Base-by-base conservation (phyloP, 2,888 invertebrate genomes). In the Pseudanteris insignis region DNA sequence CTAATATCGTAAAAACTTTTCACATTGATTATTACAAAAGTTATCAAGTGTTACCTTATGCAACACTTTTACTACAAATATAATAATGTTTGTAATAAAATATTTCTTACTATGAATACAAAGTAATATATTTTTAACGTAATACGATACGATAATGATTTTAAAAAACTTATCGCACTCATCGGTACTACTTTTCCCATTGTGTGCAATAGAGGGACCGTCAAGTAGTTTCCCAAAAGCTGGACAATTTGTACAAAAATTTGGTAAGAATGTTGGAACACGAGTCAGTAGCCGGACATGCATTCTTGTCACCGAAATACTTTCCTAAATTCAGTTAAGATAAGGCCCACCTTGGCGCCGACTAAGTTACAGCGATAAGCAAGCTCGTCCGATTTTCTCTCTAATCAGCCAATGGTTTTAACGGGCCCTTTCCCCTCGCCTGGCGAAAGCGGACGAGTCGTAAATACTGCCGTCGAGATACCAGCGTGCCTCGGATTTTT, bases 321-420 rank as follows among this genome's bases (percentile, higher is more conserved):
- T 75, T 73, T 73, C 67, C 69, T 66, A 74, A 73, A 76, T 75
- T 75, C 68, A 67, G 70, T 74, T 70, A 69, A 74, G 74, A 73
- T 73, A 72, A 64, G 62, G 43, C 38, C 40, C 62, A 46, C 43
- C 51, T 29, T 14, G 43, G 21, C 34, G 41, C 6, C 14, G 43
- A 50, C 30, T 50, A 55, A 48, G 54, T 33, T 33, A 12, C 2
- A 2, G 2, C 43, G 61, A 61, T 61, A 61, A 61, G 44, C 38
- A 12, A 7, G 18, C 28, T 9, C 14, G 37, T 21, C 15, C 43
- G 59, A 53, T 53, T 53, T 53, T 47, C 40, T 40, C 15, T 25
- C 38, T 59, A 59, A 59, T 59, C 41, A 41, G 40, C 30, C 34
- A 18, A 37, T 25, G 41, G 36, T 46, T 53, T 57, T 59, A 38